Conservation (phyloP, 2,888 invertebrate species). For the Drosophila mulleri region DNA sequence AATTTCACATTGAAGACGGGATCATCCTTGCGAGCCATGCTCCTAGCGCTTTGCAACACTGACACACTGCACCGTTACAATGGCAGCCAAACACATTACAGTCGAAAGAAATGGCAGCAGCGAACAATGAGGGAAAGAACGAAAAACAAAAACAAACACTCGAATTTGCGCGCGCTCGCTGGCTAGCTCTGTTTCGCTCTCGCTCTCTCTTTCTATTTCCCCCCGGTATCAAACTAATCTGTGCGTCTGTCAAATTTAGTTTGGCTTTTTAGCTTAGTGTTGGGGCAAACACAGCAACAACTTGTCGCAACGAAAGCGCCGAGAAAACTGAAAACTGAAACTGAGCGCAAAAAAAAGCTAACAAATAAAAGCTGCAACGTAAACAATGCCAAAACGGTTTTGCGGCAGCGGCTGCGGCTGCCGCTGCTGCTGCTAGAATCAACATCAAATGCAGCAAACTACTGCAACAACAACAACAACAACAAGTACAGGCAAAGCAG, state of each 20-base stretch:
- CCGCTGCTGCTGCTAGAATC: conserved; percentile 48
- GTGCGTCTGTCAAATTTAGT: neutral
- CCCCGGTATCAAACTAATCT: conserved; percentile 6
- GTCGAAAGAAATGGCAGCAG: neutral
- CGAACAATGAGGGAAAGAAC: neutral
- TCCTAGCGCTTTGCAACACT: conserved; percentile 52
- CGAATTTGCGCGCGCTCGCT: conserved; percentile 47
- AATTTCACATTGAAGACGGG: conserved; percentile 83
- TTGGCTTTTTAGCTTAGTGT: conserved; percentile 9
- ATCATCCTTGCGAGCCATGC: conserved; percentile 83
- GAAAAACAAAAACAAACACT: neutral
- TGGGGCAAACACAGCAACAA: conserved; percentile 59
- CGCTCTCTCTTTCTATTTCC: neutral
- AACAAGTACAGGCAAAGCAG: conserved; percentile 29
- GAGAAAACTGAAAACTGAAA: conserved; percentile 82
- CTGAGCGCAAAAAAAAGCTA: conserved; percentile 70
- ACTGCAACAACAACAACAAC: neutral
- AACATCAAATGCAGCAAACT: conserved; percentile 57
- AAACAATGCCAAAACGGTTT: conserved; percentile 62
- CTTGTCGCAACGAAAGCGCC: conserved; percentile 83
- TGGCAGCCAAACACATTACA: conserved; percentile 24
- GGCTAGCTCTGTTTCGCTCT: conserved; percentile 17
- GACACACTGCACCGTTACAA: conserved; percentile 28
- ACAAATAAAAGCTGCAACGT: conserved; percentile 75
- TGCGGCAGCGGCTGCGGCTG: conserved; percentile 25